Evolutionary conservation across 2,797 vertebrate species (phyloP).

Genomic region (Morus bassanus): DNA sequence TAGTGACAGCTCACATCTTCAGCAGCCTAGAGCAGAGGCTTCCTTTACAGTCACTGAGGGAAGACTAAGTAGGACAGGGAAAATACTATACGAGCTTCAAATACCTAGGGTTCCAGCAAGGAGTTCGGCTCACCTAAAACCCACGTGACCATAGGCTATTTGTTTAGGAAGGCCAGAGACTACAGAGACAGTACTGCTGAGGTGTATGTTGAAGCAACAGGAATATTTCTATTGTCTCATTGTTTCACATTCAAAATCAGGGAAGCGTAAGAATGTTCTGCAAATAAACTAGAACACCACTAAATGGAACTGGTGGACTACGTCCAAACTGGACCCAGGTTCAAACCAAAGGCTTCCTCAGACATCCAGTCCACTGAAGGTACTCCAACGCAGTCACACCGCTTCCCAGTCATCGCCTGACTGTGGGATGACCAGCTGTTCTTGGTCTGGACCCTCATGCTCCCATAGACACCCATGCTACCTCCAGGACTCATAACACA

Average conservation of each 20-base stretch:
- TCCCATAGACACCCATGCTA: accelerated
- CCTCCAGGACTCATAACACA: neutral
- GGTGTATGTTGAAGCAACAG: neutral
- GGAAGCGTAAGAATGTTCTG: neutral
- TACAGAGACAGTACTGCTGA: neutral
- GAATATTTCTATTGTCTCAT: neutral
- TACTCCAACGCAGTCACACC: accelerated
- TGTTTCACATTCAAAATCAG: neutral
- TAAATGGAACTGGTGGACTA: neutral
- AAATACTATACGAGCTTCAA: too few species aligned
- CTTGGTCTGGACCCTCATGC: accelerated
- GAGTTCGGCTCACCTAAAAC: too few species aligned
- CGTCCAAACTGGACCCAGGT: neutral
- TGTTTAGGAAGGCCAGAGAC: too few species aligned
- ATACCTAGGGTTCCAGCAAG: too few species aligned
- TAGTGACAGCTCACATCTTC: neutral
- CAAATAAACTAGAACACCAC: neutral
- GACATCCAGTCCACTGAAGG: neutral
- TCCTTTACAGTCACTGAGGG: too few species aligned
- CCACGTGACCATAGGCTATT: too few species aligned
- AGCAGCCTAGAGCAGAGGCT: too few species aligned
- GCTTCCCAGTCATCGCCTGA: neutral
- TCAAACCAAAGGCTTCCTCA: neutral
- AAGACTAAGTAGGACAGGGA: too few species aligned
- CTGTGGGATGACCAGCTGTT: neutral